Evolutionary conservation across 2,797 vertebrate genomes (phyloP).

Genomic region (Tenualosa thibaudeaui): DNA sequence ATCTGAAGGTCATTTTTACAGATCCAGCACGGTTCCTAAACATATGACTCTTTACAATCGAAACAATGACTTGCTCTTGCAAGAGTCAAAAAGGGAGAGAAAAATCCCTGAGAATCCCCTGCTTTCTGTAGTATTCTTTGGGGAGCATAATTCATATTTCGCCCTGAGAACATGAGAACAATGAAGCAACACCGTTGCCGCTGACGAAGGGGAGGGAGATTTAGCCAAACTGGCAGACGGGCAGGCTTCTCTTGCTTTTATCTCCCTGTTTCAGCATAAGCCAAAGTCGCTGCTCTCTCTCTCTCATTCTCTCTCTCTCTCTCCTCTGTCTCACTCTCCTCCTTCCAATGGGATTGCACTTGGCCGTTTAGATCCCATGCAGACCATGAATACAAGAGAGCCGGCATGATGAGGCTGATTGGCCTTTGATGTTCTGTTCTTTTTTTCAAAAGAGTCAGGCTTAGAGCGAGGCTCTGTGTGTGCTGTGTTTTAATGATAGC

Average conservation of each 20-base stretch:
- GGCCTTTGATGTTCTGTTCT: neutral
- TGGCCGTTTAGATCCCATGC: neutral
- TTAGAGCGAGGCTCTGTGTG: neutral
- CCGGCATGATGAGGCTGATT: constrained; percentile 13
- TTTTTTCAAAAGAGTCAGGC: neutral
- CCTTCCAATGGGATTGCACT: neutral
- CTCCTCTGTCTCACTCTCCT: neutral
- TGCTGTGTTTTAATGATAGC: constrained; percentile 25
- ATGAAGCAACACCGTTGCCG: neutral
- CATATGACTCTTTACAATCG: neutral
- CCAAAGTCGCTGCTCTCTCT: neutral
- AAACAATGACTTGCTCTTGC: constrained; percentile 2
- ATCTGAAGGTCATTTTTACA: neutral
- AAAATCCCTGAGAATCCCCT: neutral
- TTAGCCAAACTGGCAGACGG: constrained; percentile 5
- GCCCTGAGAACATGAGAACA: neutral
- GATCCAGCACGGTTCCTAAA: neutral
- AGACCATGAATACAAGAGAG: neutral
- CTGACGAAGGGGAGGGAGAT: neutral
- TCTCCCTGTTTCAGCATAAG: neutral
- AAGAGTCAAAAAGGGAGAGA: neutral
- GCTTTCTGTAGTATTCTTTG: neutral
- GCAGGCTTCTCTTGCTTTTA: neutral
- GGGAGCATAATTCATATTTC: neutral
- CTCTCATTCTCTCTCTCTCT: neutral